phyloP scores from a whole-genome alignment of 2,888 invertebrate genomes.

The Melinaea marsaeus region DNA sequence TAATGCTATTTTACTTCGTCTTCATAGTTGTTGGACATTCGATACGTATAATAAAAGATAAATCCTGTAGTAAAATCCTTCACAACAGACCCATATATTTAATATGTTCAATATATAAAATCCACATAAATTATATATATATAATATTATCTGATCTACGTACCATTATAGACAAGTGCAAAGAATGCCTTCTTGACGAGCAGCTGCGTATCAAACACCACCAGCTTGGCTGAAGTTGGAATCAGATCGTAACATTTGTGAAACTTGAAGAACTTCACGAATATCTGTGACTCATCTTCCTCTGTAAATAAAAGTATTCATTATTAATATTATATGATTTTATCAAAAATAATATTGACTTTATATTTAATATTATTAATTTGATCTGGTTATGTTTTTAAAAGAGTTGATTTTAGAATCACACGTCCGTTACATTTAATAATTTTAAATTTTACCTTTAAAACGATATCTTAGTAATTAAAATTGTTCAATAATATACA shows the following conservation, averaged over 20 bases:
- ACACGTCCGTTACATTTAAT: too few species aligned
- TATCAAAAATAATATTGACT: background rate
- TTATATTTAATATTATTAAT: background rate
- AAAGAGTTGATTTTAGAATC: too few species aligned
- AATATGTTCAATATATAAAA: background rate
- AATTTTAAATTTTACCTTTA: too few species aligned
- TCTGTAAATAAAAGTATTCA: slow-evolving; percentile 78
- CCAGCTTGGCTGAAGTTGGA: slow-evolving; percentile 98
- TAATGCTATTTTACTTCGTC: too few species aligned
- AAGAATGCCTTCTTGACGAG: slow-evolving; percentile 99
- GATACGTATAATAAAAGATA: too few species aligned
- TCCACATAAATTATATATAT: background rate
- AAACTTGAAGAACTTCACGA: slow-evolving; percentile 99
- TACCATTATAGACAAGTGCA: slow-evolving; percentile 98
- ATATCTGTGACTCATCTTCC: slow-evolving; percentile 98
- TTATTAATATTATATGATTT: slow-evolving; percentile 1
- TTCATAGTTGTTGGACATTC: too few species aligned
- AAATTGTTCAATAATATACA: too few species aligned
- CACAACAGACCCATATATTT: background rate
- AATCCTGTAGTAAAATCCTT: too few species aligned
- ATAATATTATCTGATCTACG: slow-evolving; percentile 42
- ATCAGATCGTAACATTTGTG: slow-evolving; percentile 99
- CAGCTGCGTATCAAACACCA: slow-evolving; percentile 99
- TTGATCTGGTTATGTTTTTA: too few species aligned
- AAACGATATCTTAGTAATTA: too few species aligned